Evolutionary conservation across 2,797 vertebrate species (phyloP).

Genomic region (Mallotus villosus): DNA sequence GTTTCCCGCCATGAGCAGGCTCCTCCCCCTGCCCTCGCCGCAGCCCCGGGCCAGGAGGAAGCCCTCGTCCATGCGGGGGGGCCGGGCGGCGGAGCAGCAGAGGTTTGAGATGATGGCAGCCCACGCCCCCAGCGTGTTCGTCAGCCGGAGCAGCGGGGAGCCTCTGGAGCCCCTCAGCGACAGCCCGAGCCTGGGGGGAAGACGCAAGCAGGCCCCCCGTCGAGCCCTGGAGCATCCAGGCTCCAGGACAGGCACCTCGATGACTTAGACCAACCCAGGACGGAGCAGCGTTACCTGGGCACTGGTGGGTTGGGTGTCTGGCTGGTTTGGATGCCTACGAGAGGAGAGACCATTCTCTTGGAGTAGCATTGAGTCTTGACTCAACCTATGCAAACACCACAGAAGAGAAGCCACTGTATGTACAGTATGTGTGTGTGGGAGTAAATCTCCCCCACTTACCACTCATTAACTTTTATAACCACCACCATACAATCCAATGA

Average conservation of each 20-base stretch:
- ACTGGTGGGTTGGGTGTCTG: background rate
- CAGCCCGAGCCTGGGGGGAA: constrained; percentile 30
- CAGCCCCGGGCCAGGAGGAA: constrained; percentile 71
- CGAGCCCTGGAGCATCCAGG: constrained; percentile 40
- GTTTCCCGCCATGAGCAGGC: constrained; percentile 39
- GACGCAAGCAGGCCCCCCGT: constrained; percentile 61
- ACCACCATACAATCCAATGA: constrained; percentile 15
- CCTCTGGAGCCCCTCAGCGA: constrained; percentile 25
- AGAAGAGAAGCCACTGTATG: constrained; percentile 10
- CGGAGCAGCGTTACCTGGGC: background rate
- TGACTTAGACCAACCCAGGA: constrained; percentile 34
- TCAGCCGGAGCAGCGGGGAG: constrained; percentile 81
- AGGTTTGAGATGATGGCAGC: constrained; percentile 72
- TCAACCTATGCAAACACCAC: constrained; percentile 51
- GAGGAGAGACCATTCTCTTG: constrained; percentile 13
- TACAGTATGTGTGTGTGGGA: background rate
- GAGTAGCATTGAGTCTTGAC: constrained; percentile 34
- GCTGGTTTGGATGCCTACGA: constrained; percentile 3
- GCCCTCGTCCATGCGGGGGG: constrained; percentile 26
- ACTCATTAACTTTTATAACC: constrained; percentile 7
- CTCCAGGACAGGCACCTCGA: constrained; percentile 19
- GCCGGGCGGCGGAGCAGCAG: constrained; percentile 41
- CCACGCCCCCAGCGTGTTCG: constrained; percentile 75
- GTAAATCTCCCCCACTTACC: background rate
- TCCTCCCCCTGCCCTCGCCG: constrained; percentile 51